Base-by-base conservation (phyloP, 2,888 invertebrate species). In the Drosophila anomalata region DNA sequence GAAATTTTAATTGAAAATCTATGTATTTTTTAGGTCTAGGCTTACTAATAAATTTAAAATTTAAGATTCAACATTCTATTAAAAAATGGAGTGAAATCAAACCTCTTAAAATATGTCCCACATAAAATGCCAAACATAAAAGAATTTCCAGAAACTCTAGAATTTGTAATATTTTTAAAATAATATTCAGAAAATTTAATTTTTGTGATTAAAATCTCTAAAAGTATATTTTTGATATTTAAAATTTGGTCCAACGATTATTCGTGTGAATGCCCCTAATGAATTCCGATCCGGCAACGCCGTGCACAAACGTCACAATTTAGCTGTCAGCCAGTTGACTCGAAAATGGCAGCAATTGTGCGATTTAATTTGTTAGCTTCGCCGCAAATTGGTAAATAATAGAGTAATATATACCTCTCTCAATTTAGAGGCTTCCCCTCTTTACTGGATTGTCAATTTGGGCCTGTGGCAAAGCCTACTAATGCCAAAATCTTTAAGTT, bases 291-390 rank as follows among this genome's bases (percentile, higher is more conserved):
- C 12, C 74, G 86, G 76, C 79, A 85, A 55, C 84, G 36, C 73
- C 53, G 47, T 7, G 14, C 5, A 11, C 31, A 92, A 71, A 65
- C 59, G 78, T 77, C 78, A 76, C 59, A 39, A 55, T 63, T 50
- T 78, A 81, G 75, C 70, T 83, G 86, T 77, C 78, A 76, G 73
- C 77, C 58, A 52, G 46, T 76, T 48, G 65, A 73, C 63, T 62
- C 42, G 70, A 94, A 94, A 93, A 96, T 96, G 96, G 95, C 96
- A 93, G 94, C 94, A 83, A 92, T 96, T 90, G 93, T 94, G 88
- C 94, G 95, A 91, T 93, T 94, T 91, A 93, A 94, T 93, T 93
- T 93, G 78, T 90, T 93, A 72, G 86, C 93, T 74, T 94, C 92
- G 90, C 92, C 92, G 82, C 93, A 95, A 92, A 92, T 94, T 88